Conservation (phyloP, 1,140 invertebrate genomes). For the Dufourea novaeangliae region DNA sequence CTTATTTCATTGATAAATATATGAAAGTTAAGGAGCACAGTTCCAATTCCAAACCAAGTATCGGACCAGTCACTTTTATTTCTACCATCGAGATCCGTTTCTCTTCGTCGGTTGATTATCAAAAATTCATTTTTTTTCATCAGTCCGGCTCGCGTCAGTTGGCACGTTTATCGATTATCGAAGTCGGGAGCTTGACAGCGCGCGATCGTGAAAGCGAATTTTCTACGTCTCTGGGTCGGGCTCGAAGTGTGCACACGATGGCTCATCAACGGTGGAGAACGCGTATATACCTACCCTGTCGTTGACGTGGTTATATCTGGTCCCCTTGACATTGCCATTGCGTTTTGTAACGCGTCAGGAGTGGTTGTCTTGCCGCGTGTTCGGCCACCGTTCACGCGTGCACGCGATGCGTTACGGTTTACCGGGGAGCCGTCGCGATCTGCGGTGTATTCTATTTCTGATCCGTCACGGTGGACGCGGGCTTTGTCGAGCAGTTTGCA, state of each 20-base stretch:
- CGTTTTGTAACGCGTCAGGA: conserved; percentile 32
- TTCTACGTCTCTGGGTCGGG: not conserved
- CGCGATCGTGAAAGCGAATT: not conserved
- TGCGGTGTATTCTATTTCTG: conserved; percentile 51
- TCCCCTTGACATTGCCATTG: conserved; percentile 62
- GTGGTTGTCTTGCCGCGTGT: conserved; percentile 38
- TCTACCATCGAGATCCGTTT: no score
- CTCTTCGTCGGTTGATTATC: not conserved
- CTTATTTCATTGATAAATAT: no score
- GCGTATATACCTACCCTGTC: not conserved
- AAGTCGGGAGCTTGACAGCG: no score
- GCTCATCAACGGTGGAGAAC: not conserved
- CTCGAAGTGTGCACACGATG: not conserved
- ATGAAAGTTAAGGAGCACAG: no score
- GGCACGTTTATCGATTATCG: not conserved
- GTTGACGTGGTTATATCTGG: conserved; percentile 40
- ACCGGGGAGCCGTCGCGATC: conserved; percentile 21
- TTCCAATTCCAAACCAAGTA: no score
- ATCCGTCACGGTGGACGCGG: conserved; percentile 49
- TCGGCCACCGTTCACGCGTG: conserved; percentile 33
- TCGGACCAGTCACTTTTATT: no score
- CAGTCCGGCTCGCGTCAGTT: not conserved
- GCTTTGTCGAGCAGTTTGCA: conserved; percentile 26
- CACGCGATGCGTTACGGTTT: conserved; percentile 22
- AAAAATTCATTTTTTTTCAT: not conserved